These are phyloP conservation scores for Microplitis demolitor DNA, from an alignment of 1,140 invertebrate genomes.

Conservation along the genomic window DNA sequence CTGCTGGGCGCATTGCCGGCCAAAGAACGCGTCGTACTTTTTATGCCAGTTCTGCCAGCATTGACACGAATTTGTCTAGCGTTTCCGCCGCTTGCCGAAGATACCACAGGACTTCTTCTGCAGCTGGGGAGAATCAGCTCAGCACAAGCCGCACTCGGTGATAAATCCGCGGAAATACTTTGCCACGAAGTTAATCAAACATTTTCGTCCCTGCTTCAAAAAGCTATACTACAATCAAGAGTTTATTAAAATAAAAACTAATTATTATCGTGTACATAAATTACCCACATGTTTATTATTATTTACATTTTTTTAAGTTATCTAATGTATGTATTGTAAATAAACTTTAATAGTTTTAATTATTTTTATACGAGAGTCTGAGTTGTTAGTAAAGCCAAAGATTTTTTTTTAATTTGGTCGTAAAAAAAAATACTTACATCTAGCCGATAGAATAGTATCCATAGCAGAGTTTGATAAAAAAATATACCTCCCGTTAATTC, in stretches of 20 bases:
- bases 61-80: constrained; percentile 86
- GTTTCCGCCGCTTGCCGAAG: constrained; percentile 91
- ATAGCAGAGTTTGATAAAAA: no score
- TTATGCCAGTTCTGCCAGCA: constrained; percentile 81
- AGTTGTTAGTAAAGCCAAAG: no score
- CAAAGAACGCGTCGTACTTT: constrained; percentile 77
- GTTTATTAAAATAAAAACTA: constrained; percentile 46
- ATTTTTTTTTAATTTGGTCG: no score
- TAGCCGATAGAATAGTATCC: no score
- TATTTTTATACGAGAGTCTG: no score
- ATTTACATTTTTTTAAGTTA: neutral
- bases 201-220: constrained; percentile 54
- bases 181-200: constrained; percentile 70
- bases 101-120: constrained; percentile 82
- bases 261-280: neutral
- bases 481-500: no score
- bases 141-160: constrained; percentile 78
- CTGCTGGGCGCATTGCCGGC: constrained; percentile 83
- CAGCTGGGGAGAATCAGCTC: constrained; percentile 85
- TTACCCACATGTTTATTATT: neutral
- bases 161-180: constrained; percentile 68
- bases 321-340: neutral
- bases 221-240: constrained; percentile 58
- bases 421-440: no score
- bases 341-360: neutral